Base-by-base conservation (phyloP, 2,113 vertebrate genomes). In the Protobothrops mucrosquamatus region DNA sequence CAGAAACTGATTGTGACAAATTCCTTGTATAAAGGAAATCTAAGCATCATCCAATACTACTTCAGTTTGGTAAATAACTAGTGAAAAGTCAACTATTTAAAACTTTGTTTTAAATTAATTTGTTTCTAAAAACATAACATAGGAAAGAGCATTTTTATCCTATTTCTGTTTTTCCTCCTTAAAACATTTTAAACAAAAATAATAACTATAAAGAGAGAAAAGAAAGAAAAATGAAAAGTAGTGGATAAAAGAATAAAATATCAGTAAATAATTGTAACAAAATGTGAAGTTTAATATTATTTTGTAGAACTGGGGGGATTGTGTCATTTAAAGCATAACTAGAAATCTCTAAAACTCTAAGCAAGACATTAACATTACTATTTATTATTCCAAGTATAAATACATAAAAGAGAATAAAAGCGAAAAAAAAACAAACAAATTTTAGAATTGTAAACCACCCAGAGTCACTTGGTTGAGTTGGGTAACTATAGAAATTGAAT, bases 131-230 rank as follows among this genome's bases (percentile, higher is more conserved):
- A 54, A 81, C 15, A 69, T 64, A 4, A 64, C 51, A 91, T 52
- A 18, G 90, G 56, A 23, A 29, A 51, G 14, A 91, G 48, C 12
- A 88, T 91, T 90, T 95, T 91, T 95, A 93, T 86, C 93, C 93
- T 85, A 4, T 69, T 93, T 61, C 87, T 93, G 93, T 39, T 39
- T 81, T 81, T 39, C 34, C 34, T 39, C 18, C 69, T 81, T 39
- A 81, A 81, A 39, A 81, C 7, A 81, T 39, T 43, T 39, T 22
- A 91, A 69, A 69, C 48, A n/a, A 22, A 91, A 43, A 20, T 6
- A 74, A 81, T 81, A 81, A 81, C 7, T 22, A 43, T 2, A 81
- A 43, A 81, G 34, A 81, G 26, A 64, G 29, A n/a, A 34, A 74
- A 74, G 29, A 74, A 74, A 81, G 7, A 74, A 81, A 43, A 81